These are phyloP conservation scores for Rhabdophis nuchalis DNA, from an alignment of 2,797 vertebrate species.

Conservation along the genomic window DNA sequence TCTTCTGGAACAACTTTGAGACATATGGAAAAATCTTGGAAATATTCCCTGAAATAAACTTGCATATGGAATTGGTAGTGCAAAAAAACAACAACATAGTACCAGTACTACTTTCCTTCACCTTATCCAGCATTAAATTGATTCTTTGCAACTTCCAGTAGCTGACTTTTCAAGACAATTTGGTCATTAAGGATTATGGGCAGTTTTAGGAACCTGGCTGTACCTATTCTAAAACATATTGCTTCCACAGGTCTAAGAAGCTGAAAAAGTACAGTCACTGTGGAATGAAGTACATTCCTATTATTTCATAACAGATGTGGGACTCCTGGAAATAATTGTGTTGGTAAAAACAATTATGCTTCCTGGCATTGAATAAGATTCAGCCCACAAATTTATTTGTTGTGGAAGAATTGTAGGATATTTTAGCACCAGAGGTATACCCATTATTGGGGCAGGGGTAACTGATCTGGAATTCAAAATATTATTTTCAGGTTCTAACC, in stretches of 20 bases:
- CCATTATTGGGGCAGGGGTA: neutral
- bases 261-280: neutral
- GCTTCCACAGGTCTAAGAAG: neutral
- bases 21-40: neutral
- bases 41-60: neutral
- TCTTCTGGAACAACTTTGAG: neutral
- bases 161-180: neutral
- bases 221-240: neutral
- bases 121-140: neutral
- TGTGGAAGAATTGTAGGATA: accelerated
- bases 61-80: neutral
- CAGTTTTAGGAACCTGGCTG: neutral
- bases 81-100: neutral
- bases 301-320: neutral
- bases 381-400: neutral
- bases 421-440: neutral
- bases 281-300: neutral
- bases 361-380: neutral
- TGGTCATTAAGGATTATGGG: neutral
- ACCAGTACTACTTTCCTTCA: neutral
- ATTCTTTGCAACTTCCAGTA: neutral
- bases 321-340: accelerated
- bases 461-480: constrained; percentile 34
- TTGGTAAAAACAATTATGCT: neutral
- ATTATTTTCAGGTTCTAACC: constrained; percentile 29